Base-by-base conservation (phyloP, 2,113 vertebrate genomes). In the Paralichthys olivaceus region DNA sequence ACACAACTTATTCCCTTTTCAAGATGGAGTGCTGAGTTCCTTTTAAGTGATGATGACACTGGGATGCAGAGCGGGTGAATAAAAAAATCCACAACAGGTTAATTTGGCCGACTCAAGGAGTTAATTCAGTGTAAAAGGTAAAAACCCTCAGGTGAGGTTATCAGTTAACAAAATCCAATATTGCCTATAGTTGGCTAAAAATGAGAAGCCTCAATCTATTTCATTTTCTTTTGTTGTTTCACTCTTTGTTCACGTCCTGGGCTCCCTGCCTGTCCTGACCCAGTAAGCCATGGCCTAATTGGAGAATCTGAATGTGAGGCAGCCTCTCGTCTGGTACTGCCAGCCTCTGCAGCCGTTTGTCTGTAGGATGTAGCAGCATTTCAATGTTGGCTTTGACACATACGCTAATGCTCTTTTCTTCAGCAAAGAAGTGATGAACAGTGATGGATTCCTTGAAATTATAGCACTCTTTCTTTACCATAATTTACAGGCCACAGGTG, bases 261-360 rank as follows among this genome's bases (percentile, higher is more conserved):
- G 68, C 65, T 61, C 40, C 13, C 29, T 5, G 26, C 45, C 65
- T 72, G 65, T 65, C 69, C 69, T 82, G 53, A 81, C 76, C 84
- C 64, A 80, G 53, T 62, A 79, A 80, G 53, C 51, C 49, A 11
- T 64, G 81, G 49, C 69, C 67, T 84, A 82, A 77, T 87, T 85
- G 75, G 49, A 61, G 34, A 13, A 59, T 80, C 8, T 72, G 66
- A 80, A 83, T 83, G 62, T 68, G 73, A 70, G 20, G 57, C 63
- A 61, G 74, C 57, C 26, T 69, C 81, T 79, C 32, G 23, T 64
- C 75, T 81, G 72, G 47, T 67, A 67, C 11, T 20, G 60, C 65
- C 64, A 69, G 34, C 56, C 57, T 81, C 75, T 76, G 56, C 45
- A 82, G 72, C 57, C 75, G 77, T 83, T 79, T 84, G 84, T 85